Percentiles rank a stretch among this genome's conserved stretches.
phyloP scores from a whole-genome alignment of 30 jellyfish, hydroid and myxozoan genomes.

The Catostylus mosaicus region DNA sequence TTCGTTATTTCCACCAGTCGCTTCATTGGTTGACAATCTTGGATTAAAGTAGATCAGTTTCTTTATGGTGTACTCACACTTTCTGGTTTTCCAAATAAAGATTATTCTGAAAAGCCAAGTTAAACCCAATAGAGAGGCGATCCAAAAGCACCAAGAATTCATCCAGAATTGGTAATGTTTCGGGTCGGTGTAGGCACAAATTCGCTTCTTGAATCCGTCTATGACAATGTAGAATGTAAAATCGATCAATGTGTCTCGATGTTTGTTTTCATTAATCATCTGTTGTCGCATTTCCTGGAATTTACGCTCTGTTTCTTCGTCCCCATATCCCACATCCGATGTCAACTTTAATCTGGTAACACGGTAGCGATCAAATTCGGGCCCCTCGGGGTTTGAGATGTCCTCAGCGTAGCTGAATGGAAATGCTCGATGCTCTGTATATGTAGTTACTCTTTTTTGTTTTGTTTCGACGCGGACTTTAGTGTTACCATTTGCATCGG shows the following conservation, averaged over 20 bases:
- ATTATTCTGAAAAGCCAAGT: constrained; percentile 57
- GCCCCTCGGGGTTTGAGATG: constrained; percentile 43
- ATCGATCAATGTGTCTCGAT: constrained; percentile 38
- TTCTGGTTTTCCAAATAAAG: constrained; percentile 33
- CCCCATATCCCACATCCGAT: constrained; percentile 46
- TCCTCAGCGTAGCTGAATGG: constrained; percentile 28
- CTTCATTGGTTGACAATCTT: background rate
- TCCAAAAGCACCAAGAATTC: constrained; percentile 45
- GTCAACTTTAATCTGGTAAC: constrained; percentile 57
- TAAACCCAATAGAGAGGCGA: constrained; percentile 34
- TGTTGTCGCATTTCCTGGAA: constrained; percentile 30
- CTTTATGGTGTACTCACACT: constrained; percentile 40
- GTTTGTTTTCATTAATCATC: constrained; percentile 44
- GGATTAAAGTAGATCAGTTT: constrained; percentile 21
- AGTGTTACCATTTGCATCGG: constrained; percentile 62
- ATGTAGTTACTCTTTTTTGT: constrained; percentile 52
- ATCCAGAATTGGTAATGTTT: constrained; percentile 50
- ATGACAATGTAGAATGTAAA: constrained; percentile 4
- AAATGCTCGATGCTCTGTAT: constrained; percentile 34
- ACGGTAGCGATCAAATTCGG: constrained; percentile 8
- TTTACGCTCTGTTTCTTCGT: constrained; percentile 41
- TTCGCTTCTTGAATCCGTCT: constrained; percentile 57
- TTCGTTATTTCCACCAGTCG: background rate
- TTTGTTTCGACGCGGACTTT: constrained; percentile 55
- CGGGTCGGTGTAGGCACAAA: constrained; percentile 53